Evolutionary conservation across 1,140 invertebrate genomes (phyloP).

Genomic region (Venustaconcha ellipsiformis): DNA sequence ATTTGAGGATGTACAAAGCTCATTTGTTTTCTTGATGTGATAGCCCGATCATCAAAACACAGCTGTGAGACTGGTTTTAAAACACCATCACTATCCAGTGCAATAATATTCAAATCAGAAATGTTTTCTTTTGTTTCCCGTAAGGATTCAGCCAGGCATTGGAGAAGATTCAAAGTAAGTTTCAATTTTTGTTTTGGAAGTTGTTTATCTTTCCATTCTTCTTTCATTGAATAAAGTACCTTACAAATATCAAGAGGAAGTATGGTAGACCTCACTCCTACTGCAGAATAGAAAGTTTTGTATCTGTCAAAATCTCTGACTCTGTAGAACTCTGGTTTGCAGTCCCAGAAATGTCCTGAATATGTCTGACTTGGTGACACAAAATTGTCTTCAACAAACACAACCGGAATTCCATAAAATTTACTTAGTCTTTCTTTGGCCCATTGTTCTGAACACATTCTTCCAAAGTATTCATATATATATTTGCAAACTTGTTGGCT

Average conservation of each 20-base stretch:
- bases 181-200: background rate
- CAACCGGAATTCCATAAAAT: background rate
- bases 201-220: background rate
- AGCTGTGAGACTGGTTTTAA: background rate
- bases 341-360: too few species aligned
- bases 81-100: background rate
- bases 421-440: background rate
- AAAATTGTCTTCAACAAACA: slow-evolving; percentile 20
- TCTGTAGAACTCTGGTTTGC: slow-evolving; percentile 28
- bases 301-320: background rate
- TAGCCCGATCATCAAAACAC: slow-evolving; percentile 13
- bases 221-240: too few species aligned
- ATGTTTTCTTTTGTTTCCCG: background rate
- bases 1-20: slow-evolving; percentile 11
- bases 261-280: too few species aligned
- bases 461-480: too few species aligned
- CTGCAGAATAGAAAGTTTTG: background rate
- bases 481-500: too few species aligned
- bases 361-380: slow-evolving; percentile 16
- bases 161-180: background rate
- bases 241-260: too few species aligned
- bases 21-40: slow-evolving; percentile 9
- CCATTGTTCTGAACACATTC: too few species aligned
- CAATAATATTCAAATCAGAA: background rate
- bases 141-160: background rate